Evolutionary conservation across 2,113 vertebrate genomes (phyloP), one percentile per base, ranked within the genome.

Genomic region (Acrocephalus kingi): DNA sequence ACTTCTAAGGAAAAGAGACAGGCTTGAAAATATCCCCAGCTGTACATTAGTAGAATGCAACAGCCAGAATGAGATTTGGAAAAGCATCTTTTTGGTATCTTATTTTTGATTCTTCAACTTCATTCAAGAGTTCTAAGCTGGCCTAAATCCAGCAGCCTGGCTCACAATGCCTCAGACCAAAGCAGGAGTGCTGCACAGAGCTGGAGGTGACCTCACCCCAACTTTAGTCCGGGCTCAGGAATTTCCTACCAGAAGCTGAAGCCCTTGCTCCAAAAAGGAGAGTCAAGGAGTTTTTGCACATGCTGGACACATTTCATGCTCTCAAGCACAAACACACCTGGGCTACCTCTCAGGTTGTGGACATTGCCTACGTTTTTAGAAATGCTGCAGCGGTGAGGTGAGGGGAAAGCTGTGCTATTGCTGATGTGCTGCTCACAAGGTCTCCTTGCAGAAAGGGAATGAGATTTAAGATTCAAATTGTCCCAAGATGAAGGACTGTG

Each of bases 121-220:
- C 39, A 68, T 49, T 51, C 20, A 48, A 37, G 79, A 81, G n/a
- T 51, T 77, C 21, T 10, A 39, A 68, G 35, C n/a, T 67, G 52
- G 35, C 31, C 18, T 84, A 48, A 51, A 51, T 20, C 61, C 87
- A 66, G 45, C 33, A 61, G n/a, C 25, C 52, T 30, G 78, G 71
- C 7, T 83, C 67, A 84, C 93, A 95, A 6, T 85, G 94, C 84
- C 91, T 83, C 95, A 95, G 94, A 79, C 87, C 93, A 91, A 85
- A 76, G 91, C 87, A 76, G 5, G 16, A 30, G 58, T 2, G 46
- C 9, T 18, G 49, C 54, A 46, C 0, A 27, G 72, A 63, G 82
- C 39, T 6, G 41, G 54, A 64, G 62, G 45, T 25, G 46, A 79
- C 15, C 58, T 49, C 86, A 8, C 64, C 30, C 69, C 9, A 22